A percentile compares a stretch with the other conserved stretches of the same genome.
Conservation (phyloP, 2,888 invertebrate genomes). For the Cheilosia vernalis region DNA sequence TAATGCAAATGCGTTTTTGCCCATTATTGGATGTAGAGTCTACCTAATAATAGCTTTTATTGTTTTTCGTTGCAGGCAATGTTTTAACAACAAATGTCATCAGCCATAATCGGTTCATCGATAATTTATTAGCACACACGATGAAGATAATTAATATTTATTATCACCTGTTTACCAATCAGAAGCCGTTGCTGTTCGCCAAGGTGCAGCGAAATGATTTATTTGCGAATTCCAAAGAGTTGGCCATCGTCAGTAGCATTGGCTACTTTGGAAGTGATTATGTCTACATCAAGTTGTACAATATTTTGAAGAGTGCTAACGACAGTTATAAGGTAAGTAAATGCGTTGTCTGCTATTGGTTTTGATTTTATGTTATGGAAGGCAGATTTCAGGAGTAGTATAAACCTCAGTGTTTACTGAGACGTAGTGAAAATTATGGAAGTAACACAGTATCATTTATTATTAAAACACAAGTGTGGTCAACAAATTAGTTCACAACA, state of each 20-base stretch:
- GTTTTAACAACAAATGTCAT: slow-evolving; percentile 73
- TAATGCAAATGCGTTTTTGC: slow-evolving; percentile 40
- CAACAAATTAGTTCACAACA: too few relatives aligned
- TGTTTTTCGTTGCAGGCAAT: slow-evolving; percentile 77
- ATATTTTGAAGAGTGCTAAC: slow-evolving; percentile 91
- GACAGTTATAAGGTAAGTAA: slow-evolving; percentile 91
- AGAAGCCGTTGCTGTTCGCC: slow-evolving; percentile 80
- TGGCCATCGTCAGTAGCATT: slow-evolving; percentile 79
- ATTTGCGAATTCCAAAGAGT: slow-evolving; percentile 80
- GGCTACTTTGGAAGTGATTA: slow-evolving; percentile 89
- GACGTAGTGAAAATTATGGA: too few relatives aligned
- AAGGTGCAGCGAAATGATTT: slow-evolving; percentile 81
- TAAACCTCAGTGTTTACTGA: too few relatives aligned
- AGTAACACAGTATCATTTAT: too few relatives aligned
- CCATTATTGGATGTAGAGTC: slow-evolving; percentile 61
- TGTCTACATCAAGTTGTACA: slow-evolving; percentile 93
- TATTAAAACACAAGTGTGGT: too few relatives aligned
- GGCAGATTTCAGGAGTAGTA: too few relatives aligned
- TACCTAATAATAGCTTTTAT: slow-evolving; percentile 76
- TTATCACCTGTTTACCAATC: slow-evolving; percentile 82
- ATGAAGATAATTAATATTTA: slow-evolving; percentile 83
- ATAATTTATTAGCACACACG: slow-evolving; percentile 81
- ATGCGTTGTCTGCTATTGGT: neutral
- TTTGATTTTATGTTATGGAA: too few relatives aligned
- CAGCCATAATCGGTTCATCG: slow-evolving; percentile 72